These are phyloP conservation scores for Otolemur garnettii DNA, from an alignment of 2,113 vertebrate genomes.

Conservation along the genomic window DNA sequence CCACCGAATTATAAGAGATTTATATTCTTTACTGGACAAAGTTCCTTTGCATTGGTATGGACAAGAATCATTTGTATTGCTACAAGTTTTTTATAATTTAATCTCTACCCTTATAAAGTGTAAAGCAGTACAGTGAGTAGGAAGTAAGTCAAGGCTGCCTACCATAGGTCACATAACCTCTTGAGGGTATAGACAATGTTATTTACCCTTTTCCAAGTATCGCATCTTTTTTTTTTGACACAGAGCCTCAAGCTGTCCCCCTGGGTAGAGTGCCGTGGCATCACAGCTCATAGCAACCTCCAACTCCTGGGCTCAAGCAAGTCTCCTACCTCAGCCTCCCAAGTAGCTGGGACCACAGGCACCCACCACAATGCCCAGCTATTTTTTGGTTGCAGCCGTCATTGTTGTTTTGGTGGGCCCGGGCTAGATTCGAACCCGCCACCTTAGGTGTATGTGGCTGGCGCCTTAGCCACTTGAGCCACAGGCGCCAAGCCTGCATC, in stretches of 20 bases:
- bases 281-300: too few species aligned
- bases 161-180: conserved; percentile 18
- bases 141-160: not conserved
- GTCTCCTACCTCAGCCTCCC: too few species aligned
- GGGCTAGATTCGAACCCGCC: too few species aligned
- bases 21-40: conserved; percentile 29
- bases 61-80: conserved; percentile 19
- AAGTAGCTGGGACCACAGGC: too few species aligned
- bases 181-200: conserved; percentile 1
- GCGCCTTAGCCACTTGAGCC: too few species aligned
- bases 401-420: too few species aligned
- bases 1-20: conserved; percentile 1
- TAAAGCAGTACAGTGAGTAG: not conserved
- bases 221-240: not conserved
- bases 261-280: too few species aligned
- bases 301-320: too few species aligned
- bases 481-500: not conserved
- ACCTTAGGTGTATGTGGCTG: too few species aligned
- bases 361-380: too few species aligned
- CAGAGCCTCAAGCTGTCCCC: too few species aligned
- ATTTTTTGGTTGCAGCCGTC: too few species aligned
- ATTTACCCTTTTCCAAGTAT: conserved; percentile 45
- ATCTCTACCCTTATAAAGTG: not conserved
- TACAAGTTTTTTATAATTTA: conserved; percentile 58
- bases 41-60: conserved; percentile 15